Conservation (phyloP, 1,140 invertebrate genomes). For the Archegozetes longisetosus region DNA sequence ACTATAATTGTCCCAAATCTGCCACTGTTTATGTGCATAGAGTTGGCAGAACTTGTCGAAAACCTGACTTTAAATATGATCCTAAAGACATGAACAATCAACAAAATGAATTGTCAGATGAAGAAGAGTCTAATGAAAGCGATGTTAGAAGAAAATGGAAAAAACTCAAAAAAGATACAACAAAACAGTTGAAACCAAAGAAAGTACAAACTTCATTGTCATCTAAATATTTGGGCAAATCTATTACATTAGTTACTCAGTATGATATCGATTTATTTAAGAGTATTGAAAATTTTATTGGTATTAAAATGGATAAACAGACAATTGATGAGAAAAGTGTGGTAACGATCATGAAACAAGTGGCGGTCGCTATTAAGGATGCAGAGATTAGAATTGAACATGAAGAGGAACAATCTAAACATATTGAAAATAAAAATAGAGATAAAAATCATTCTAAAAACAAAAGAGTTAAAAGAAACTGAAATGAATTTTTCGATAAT, state of each 20-base stretch:
- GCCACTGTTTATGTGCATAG: constrained; percentile 92
- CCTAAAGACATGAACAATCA: neutral
- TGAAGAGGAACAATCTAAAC: constrained; percentile 53
- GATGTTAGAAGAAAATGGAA: neutral
- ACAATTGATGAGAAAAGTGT: constrained; percentile 52
- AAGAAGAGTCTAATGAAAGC: neutral
- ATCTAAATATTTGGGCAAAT: constrained; percentile 23
- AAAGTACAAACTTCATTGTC: neutral
- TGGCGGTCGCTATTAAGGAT: constrained; percentile 73
- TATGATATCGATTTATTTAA: constrained; percentile 72
- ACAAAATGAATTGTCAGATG: neutral
- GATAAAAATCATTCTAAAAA: neutral
- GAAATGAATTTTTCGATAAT: no score
- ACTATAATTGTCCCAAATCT: constrained; percentile 74
- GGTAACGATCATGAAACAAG: constrained; percentile 69
- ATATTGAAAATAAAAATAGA: neutral
- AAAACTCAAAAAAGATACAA: neutral
- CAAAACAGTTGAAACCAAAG: neutral
- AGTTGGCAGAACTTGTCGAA: constrained; percentile 82
- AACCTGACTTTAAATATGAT: constrained; percentile 9
- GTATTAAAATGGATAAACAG: constrained; percentile 47
- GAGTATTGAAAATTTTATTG: constrained; percentile 67
- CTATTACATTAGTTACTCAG: constrained; percentile 79
- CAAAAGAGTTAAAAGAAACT: neutral
- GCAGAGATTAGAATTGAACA: constrained; percentile 81